Evolutionary conservation across 1,140 invertebrate species (phyloP).

Genomic region (Tenebrio molitor): DNA sequence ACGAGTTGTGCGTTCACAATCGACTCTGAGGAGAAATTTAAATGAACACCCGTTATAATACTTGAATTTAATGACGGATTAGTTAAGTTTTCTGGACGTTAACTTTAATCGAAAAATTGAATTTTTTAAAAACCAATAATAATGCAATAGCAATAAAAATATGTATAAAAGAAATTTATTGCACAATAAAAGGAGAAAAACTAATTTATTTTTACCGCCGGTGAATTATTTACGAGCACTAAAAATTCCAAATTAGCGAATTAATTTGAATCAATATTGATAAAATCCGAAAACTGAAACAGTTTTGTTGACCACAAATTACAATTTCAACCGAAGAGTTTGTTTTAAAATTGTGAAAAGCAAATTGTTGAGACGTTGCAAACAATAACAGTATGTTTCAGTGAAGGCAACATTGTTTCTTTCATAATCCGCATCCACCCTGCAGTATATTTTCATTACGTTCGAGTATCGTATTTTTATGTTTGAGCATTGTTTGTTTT

Average conservation of each 20-base stretch:
- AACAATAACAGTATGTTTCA: background rate
- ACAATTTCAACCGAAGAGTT: too few species aligned
- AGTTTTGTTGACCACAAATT: background rate
- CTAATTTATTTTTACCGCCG: background rate
- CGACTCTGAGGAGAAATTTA: too few species aligned
- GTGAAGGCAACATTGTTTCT: background rate
- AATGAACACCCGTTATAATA: too few species aligned
- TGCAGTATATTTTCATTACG: conserved; percentile 10
- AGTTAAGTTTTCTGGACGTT: too few species aligned
- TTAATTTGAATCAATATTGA: conserved; percentile 2
- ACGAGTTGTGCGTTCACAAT: too few species aligned
- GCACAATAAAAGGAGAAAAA: background rate
- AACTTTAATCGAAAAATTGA: too few species aligned
- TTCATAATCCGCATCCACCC: background rate
- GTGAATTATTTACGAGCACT: conserved; percentile 4
- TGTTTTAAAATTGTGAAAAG: too few species aligned
- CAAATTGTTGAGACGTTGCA: background rate
- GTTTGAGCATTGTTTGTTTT: conserved; percentile 10
- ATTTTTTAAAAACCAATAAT: background rate
- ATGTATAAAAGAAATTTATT: background rate
- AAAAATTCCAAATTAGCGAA: conserved; percentile 2
- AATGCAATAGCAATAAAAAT: background rate
- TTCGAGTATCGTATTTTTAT: conserved; percentile 24
- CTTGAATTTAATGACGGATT: too few species aligned
- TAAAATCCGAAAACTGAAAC: background rate